phyloP scores from a whole-genome alignment of 2,113 vertebrate species.

The Hyperopisus bebe region DNA sequence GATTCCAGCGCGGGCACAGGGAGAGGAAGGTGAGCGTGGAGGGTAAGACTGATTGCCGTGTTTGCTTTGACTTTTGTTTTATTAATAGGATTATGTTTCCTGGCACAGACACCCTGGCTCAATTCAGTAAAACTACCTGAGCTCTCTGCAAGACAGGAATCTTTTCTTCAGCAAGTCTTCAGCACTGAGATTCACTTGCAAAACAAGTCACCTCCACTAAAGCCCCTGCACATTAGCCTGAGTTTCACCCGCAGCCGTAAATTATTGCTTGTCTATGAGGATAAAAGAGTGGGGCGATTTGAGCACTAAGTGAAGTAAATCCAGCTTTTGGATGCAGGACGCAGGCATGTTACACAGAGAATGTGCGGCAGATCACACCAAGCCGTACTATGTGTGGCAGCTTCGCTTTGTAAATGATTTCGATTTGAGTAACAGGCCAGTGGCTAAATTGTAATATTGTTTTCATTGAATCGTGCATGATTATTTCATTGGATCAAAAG shows the following conservation, averaged over 20 bases:
- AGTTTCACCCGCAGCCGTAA: conserved; percentile 10
- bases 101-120: conserved; percentile 29
- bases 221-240: conserved; percentile 28
- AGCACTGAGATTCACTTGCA: conserved; percentile 26
- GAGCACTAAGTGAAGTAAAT: conserved; percentile 18
- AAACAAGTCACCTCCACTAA: conserved; percentile 25
- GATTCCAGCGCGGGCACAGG: conserved; percentile 12
- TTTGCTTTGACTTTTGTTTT: conserved; percentile 58
- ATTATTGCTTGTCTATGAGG: conserved; percentile 23
- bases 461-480: background rate
- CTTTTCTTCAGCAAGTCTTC: conserved; percentile 42
- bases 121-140: conserved; percentile 46
- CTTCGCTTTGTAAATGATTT: background rate
- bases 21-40: conserved; percentile 18
- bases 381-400: background rate
- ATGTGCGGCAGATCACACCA: background rate
- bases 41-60: conserved; percentile 36
- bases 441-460: background rate
- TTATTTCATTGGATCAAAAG: background rate
- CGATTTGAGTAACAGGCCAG: background rate
- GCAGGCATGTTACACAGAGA: background rate
- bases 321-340: conserved; percentile 5
- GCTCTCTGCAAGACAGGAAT: conserved; percentile 36
- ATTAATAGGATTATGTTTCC: conserved; percentile 52
- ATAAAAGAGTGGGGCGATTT: conserved; percentile 13